Base-by-base conservation (phyloP, 2,113 vertebrate genomes). In the Gallinago undulata region DNA sequence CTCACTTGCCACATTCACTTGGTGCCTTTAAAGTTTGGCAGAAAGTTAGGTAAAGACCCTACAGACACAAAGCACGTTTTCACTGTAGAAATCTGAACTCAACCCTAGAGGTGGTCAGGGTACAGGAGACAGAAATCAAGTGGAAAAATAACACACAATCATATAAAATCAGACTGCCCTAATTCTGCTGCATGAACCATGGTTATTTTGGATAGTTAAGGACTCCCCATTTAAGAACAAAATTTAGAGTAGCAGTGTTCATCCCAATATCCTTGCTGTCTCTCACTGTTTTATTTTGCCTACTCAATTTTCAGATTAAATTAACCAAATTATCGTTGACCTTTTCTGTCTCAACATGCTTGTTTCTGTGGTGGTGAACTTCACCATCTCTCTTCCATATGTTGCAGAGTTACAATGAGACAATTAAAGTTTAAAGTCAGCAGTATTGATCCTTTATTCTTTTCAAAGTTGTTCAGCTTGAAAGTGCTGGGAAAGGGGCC, bases 301-400 rank as follows among this genome's bases (percentile, higher is more conserved):
- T 85, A 37, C 84, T 89, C 43, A 89, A 37, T 77, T 92, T 93
- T 85, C 35, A 85, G 85, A 86, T 80, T 43, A 79, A 77, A 87
- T 84, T 56, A 62, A 84, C 31, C 28, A 43, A 73, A 68, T 85
- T 57, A 11, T 73, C 45, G n/a, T 68, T 5, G 75, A 10, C 11
- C 3, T 47, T 47, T 63, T 51, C 24, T 63, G 1, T 84, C 21
- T 73, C 45, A 83, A 74, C 45, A 37, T 95, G 45, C 31, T 88
- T 18, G 4, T 76, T 77, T 93, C 70, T 45, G 18, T 68, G 24
- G 27, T 1, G 6, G 41, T 50, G 77, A 93, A 55, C 56, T 81
- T 91, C 19, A 35, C 8, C 12, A 48, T 78, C 19, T 66, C 21
- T 77, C 13, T 72, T 83, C 16, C 0, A 0, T 31, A 25, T 59